Conservation (phyloP, 2,888 invertebrate species). For the Cryptocephalus primarius region DNA sequence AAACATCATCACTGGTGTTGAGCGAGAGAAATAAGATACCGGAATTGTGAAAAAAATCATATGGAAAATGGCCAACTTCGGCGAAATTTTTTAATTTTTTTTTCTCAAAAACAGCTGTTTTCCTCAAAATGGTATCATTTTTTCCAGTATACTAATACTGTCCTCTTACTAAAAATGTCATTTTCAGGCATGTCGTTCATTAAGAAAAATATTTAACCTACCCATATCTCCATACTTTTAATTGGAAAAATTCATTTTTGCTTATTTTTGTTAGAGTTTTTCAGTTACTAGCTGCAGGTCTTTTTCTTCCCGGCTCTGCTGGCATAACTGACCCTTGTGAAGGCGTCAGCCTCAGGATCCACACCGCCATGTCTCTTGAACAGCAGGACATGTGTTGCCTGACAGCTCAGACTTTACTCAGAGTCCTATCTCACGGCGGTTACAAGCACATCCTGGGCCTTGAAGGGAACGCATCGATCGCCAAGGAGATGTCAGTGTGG, state of each 20-base stretch:
- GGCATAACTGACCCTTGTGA: constrained; percentile 93
- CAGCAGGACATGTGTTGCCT: constrained; percentile 89
- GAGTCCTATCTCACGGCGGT: constrained; percentile 88
- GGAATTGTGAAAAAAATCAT: no score
- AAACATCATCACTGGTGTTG: no score
- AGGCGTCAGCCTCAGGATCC: constrained; percentile 76
- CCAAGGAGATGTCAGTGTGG: constrained; percentile 89
- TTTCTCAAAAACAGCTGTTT: no score
- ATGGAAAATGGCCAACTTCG: no score
- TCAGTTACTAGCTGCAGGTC: constrained; percentile 83
- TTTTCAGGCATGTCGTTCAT: no score
- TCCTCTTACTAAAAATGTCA: no score
- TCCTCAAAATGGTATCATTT: no score
- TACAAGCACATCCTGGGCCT: constrained; percentile 80
- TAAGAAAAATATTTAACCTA: no score
- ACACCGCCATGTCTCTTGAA: constrained; percentile 80
- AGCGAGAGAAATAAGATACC: no score
- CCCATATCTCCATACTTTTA: no score
- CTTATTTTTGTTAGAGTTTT: constrained; percentile 43
- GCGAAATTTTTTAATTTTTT: no score
- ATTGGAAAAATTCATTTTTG: constrained; percentile 34
- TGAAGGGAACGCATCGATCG: constrained; percentile 44
- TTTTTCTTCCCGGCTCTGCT: constrained; percentile 89
- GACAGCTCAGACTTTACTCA: constrained; percentile 84
- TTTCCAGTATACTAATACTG: no score